Evolutionary conservation across 2,113 vertebrate species (phyloP).

Genomic region (Burhinus oedicnemus): DNA sequence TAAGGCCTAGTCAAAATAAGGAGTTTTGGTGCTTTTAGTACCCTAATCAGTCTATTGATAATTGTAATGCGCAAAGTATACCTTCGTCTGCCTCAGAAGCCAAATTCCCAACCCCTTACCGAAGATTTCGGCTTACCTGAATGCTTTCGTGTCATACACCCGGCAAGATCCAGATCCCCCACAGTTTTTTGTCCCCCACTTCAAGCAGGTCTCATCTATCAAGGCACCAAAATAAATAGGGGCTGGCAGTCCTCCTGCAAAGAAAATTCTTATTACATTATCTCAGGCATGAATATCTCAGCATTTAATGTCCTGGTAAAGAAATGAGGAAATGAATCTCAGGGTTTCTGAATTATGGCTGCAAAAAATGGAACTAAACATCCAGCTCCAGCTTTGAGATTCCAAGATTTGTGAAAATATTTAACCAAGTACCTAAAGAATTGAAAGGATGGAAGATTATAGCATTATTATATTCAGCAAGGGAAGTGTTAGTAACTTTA

Average conservation of each 20-base stretch:
- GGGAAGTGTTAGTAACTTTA: not conserved
- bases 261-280: conserved; percentile 37
- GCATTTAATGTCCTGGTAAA: not conserved
- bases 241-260: conserved; percentile 92
- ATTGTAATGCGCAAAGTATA: not conserved
- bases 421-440: not conserved
- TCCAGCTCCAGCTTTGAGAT: not conserved
- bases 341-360: conserved; percentile 28
- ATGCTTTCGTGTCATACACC: conserved; percentile 83
- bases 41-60: not conserved
- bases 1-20: not conserved
- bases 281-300: not conserved
- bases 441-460: not conserved
- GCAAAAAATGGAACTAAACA: not conserved
- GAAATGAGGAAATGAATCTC: conserved; percentile 31
- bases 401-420: not conserved
- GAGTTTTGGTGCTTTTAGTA: not conserved
- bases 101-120: not conserved
- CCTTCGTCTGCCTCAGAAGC: not conserved
- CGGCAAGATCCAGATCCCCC: conserved; percentile 88
- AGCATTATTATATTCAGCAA: not conserved
- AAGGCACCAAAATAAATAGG: conserved; percentile 94
- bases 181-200: conserved; percentile 89
- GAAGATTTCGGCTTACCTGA: conserved; percentile 80
- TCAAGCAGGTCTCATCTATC: conserved; percentile 91